Conservation (phyloP, 2,888 invertebrate species). For the Lamproptera curius region DNA sequence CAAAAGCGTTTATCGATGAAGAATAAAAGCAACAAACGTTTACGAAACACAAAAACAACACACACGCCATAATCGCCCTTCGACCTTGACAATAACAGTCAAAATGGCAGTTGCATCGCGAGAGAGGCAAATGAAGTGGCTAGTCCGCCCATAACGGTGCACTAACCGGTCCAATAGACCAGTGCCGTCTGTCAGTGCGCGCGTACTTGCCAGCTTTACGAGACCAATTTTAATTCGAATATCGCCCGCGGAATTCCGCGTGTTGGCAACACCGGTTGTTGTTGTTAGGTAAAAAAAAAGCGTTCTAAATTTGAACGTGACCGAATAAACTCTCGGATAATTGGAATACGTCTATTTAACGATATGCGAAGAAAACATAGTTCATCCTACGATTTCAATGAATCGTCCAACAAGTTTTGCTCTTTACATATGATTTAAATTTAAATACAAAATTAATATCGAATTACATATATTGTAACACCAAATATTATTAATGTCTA, state of each 20-base stretch:
- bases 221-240: slow-evolving; percentile 1
- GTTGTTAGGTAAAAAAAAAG: not conserved
- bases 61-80: slow-evolving; percentile 14
- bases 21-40: not conserved
- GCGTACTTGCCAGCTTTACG: slow-evolving; percentile 22
- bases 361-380: no score
- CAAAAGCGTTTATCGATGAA: slow-evolving; percentile 1
- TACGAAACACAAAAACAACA: not conserved
- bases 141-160: slow-evolving; percentile 41
- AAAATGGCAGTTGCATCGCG: slow-evolving; percentile 23
- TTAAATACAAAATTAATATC: no score
- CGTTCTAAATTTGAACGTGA: no score
- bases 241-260: not conserved
- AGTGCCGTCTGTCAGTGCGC: slow-evolving; percentile 26
- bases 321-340: no score
- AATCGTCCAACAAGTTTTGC: no score
- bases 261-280: not conserved
- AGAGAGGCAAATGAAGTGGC: slow-evolving; percentile 24
- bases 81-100: slow-evolving; percentile 16
- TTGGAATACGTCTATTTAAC: no score
- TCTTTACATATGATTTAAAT: no score
- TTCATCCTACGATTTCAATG: no score
- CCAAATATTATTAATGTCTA: no score
- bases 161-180: slow-evolving; percentile 46
- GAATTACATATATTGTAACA: no score